Evolutionary conservation across 2,888 invertebrate genomes (phyloP).

Genomic region (Esperia sulphurella): DNA sequence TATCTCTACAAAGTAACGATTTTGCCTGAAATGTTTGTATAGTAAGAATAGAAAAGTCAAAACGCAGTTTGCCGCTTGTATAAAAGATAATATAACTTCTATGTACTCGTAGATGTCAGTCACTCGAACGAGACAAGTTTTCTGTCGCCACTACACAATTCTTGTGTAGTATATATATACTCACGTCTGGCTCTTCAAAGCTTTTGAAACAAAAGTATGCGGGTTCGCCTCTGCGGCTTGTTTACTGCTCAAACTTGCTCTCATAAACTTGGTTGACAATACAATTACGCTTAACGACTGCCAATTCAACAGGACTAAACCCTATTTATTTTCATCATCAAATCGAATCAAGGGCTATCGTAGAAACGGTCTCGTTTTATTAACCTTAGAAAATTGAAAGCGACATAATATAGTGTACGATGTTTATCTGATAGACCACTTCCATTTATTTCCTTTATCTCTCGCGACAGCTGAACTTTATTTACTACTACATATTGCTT

Average conservation of each 20-base stretch:
- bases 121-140: neutral
- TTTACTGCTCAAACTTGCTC: slow-evolving; percentile 34
- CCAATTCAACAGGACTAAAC: slow-evolving; percentile 24
- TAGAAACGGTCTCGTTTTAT: slow-evolving; percentile 5
- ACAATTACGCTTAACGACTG: slow-evolving; percentile 47
- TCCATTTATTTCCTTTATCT: slow-evolving; percentile 30
- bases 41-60: too few relatives aligned
- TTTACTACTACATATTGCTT: too few relatives aligned
- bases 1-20: too few relatives aligned
- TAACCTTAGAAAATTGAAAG: slow-evolving; percentile 16
- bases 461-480: slow-evolving; percentile 8
- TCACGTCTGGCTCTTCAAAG: slow-evolving; percentile 33
- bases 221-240: slow-evolving; percentile 39
- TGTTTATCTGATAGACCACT: slow-evolving; percentile 14
- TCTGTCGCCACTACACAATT: too few relatives aligned
- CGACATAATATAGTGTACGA: slow-evolving; percentile 1
- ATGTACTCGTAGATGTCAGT: neutral
- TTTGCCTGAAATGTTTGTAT: too few relatives aligned
- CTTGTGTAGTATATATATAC: neutral
- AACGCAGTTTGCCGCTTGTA: too few relatives aligned
- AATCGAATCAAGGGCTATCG: slow-evolving; percentile 1
- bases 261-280: slow-evolving; percentile 42
- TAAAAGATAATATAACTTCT: neutral
- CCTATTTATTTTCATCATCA: slow-evolving; percentile 7
- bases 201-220: slow-evolving; percentile 62